Base-by-base conservation (phyloP, 2,797 vertebrate species). In the Notolepis coatsorum region DNA sequence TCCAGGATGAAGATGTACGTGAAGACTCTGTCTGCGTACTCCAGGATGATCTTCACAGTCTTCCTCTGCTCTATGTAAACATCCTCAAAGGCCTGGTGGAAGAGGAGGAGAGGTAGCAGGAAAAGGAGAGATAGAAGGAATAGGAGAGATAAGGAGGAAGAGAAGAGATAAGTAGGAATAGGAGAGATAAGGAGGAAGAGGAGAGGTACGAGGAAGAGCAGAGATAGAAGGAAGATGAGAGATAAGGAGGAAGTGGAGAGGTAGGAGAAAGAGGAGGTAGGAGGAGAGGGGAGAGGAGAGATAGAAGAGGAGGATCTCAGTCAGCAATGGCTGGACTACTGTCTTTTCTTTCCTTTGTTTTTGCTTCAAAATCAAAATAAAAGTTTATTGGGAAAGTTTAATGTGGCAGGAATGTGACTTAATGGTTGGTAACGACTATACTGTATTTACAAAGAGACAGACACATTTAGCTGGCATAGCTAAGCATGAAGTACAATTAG, bases 1-100 rank as follows among this genome's bases (percentile, higher is more conserved):
- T 99, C 98, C 92, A 99, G 91, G 88, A 99, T 99, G 88, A 99
- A 99, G 76, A 99, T 99, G 71, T 99, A 99, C 7, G 97, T 99
- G 89, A 99, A 99, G 68, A 99, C 96, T 2, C 97, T 94, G 87
- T 99, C 98, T 0, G 98, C 98, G 0, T 99, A 99, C 30, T 98
- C 96, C 79, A 99, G 90, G 76, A 98, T 94, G 74, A 96, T 94
- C 4, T 90, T 76, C 47, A 99, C 93, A 17, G 96, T 98, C 86
- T 96, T 99, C 70, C 97, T 94, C 86, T 98, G 96, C 68, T 99
- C 96, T 33, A 99, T 98, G 90, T 99, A 99, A 81, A 99, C 96
- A 13, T 99, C 97, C 82, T 99, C 98, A 64, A 99, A 99, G 42
- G 98, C 98, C 98, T 99, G 77, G 42, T n/a, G n/a, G n/a, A n/a